Conservation (phyloP, 2,888 invertebrate genomes). For the Caenorhabditis angaria region DNA sequence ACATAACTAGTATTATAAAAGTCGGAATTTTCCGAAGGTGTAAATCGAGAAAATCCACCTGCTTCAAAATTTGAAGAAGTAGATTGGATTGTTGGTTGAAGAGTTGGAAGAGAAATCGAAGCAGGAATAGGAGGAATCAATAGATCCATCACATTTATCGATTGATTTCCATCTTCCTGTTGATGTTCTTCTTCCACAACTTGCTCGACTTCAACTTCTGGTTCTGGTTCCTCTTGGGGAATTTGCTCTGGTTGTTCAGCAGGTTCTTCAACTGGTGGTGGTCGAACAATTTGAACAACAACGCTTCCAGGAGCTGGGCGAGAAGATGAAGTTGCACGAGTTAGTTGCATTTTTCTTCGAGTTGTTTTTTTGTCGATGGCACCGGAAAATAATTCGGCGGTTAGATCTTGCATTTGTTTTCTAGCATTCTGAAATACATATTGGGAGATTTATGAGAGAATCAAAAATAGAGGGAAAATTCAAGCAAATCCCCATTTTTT, state of each 20-base stretch:
- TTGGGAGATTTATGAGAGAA: too few relatives aligned
- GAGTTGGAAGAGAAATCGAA: not conserved
- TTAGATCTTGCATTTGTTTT: slow-evolving; percentile 40
- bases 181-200: not conserved
- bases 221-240: not conserved
- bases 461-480: too few relatives aligned
- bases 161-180: too few relatives aligned
- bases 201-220: not conserved
- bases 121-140: too few relatives aligned
- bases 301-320: not conserved
- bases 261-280: not conserved
- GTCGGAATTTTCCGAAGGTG: slow-evolving; percentile 17
- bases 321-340: not conserved
- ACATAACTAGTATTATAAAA: slow-evolving; percentile 14
- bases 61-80: slow-evolving; percentile 22
- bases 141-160: too few relatives aligned
- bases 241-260: not conserved
- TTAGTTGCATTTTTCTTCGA: not conserved
- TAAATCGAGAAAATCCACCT: slow-evolving; percentile 21
- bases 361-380: too few relatives aligned
- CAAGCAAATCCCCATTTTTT: not conserved
- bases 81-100: not conserved
- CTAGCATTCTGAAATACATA: slow-evolving; percentile 28
- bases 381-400: slow-evolving; percentile 27
- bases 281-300: not conserved